Conservation (phyloP, 2,888 invertebrate genomes). For the Scaptomyza caliginosa region DNA sequence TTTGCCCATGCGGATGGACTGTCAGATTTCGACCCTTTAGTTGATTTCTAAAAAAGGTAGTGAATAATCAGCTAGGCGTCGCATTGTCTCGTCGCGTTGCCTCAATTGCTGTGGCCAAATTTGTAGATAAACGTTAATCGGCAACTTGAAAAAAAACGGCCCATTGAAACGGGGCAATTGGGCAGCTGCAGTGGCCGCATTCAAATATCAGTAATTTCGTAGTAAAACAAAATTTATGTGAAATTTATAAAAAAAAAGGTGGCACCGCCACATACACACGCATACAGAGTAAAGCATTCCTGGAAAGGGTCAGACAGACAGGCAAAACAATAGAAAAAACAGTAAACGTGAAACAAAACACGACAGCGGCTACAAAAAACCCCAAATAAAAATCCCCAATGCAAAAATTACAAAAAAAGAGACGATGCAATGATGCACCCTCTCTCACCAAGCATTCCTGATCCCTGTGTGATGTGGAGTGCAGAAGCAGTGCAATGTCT, state of each 20-base stretch:
- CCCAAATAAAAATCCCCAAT: slow-evolving; percentile 9
- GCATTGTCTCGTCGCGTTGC: slow-evolving; percentile 17
- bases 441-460: not conserved
- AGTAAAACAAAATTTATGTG: slow-evolving; percentile 73
- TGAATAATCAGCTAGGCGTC: slow-evolving; percentile 30
- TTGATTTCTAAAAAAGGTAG: slow-evolving; percentile 1
- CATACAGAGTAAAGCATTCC: not conserved
- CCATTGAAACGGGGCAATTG: not conserved
- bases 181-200: slow-evolving; percentile 26
- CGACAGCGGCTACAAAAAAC: slow-evolving; percentile 24
- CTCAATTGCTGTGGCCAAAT: slow-evolving; percentile 9
- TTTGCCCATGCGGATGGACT: not conserved
- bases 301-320: slow-evolving; percentile 74
- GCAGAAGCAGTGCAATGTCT: not conserved
- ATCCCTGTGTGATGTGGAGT: not conserved
- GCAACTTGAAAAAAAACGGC: slow-evolving; percentile 41
- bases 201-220: slow-evolving; percentile 65
- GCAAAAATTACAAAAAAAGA: slow-evolving; percentile 23
- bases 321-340: slow-evolving; percentile 34
- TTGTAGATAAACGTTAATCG: slow-evolving; percentile 56
- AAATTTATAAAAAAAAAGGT: slow-evolving; percentile 34
- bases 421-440: slow-evolving; percentile 8
- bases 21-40: not conserved
- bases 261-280: not conserved
- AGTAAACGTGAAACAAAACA: slow-evolving; percentile 40